Evolutionary conservation across 2,113 vertebrate species (phyloP).

Genomic region (Solenodon paradoxus): DNA sequence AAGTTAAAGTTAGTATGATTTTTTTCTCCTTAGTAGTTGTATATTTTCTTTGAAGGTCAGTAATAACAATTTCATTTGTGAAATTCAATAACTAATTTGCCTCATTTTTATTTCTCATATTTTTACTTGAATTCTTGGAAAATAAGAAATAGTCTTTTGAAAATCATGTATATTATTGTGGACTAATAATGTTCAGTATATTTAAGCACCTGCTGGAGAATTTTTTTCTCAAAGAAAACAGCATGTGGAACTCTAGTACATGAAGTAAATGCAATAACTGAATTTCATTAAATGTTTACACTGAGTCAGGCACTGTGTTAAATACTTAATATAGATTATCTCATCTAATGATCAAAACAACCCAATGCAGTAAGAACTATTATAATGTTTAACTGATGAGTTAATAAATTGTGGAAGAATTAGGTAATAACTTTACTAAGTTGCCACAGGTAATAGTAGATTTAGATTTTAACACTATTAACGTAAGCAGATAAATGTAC

Average conservation of each 20-base stretch:
- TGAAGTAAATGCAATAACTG: not conserved
- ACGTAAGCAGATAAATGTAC: not conserved
- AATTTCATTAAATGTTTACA: not conserved
- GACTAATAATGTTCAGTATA: not conserved
- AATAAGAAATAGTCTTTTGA: conserved; percentile 3
- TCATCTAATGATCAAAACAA: not conserved
- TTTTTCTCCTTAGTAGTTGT: not conserved
- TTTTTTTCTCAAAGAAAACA: conserved; percentile 22
- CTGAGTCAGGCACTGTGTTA: not conserved
- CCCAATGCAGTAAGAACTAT: not conserved
- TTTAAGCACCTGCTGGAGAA: not conserved
- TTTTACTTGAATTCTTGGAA: not conserved
- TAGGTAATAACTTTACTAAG: not conserved
- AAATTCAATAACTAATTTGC: no score
- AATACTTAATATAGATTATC: not conserved
- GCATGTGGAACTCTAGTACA: not conserved
- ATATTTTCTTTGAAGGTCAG: conserved; percentile 49
- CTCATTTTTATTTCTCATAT: conserved; percentile 2
- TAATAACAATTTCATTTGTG: conserved; percentile 46
- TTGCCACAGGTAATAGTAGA: not conserved
- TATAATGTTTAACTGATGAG: not conserved
- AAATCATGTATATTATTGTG: not conserved
- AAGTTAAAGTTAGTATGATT: conserved; percentile 40
- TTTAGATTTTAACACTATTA: not conserved
- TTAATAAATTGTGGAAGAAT: not conserved